These are phyloP conservation scores for Bubo scandiacus DNA, from an alignment of 2,113 vertebrate genomes.

Conservation along the genomic window DNA sequence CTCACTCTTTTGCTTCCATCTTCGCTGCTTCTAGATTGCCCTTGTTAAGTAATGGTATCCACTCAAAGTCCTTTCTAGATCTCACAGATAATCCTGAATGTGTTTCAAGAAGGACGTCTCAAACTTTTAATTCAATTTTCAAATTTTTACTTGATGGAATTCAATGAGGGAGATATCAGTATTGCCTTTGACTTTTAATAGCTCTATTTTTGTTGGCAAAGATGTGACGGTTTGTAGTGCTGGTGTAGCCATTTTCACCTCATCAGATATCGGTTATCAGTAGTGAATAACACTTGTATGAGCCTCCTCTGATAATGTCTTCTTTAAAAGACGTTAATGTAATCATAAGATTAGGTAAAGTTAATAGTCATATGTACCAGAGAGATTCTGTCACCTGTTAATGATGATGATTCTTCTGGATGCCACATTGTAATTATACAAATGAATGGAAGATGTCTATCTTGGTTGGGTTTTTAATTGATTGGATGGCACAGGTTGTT, in stretches of 20 bases:
- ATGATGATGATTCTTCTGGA: neutral
- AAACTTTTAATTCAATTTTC: neutral
- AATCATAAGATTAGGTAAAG: neutral
- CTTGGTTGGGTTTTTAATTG: constrained; percentile 5
- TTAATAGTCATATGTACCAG: neutral
- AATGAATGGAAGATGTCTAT: neutral
- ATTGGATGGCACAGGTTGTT: neutral
- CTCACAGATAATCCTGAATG: neutral
- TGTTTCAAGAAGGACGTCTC: neutral
- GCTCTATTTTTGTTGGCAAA: neutral
- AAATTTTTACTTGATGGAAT: neutral
- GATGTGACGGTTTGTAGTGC: neutral
- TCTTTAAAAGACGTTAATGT: neutral
- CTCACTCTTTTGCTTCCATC: neutral
- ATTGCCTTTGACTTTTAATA: neutral
- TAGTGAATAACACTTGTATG: neutral
- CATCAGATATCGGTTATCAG: neutral
- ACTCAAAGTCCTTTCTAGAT: neutral
- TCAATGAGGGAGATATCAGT: neutral
- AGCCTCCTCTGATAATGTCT: neutral
- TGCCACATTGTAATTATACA: neutral
- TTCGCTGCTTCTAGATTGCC: neutral
- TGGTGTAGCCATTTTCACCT: neutral
- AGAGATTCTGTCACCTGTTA: neutral
- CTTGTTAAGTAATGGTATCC: neutral